Evolutionary conservation across 1,140 invertebrate genomes (phyloP).

Genomic region (Matsumurasca onukii): DNA sequence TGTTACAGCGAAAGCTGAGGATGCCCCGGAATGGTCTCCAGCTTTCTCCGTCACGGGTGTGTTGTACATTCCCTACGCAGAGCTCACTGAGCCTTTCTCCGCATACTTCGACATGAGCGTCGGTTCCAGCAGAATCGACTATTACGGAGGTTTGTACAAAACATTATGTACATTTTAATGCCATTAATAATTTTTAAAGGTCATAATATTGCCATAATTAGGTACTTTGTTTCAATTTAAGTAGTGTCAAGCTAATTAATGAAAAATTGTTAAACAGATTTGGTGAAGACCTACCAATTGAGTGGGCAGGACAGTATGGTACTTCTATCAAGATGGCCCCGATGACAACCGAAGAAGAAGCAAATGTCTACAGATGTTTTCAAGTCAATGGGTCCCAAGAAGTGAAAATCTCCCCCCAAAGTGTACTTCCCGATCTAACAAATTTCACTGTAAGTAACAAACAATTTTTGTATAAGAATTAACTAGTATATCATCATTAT

Average conservation of each 20-base stretch:
- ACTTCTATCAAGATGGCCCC: conserved; percentile 82
- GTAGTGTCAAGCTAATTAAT: too few relatives aligned
- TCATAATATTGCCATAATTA: too few relatives aligned
- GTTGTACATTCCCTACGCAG: conserved; percentile 88
- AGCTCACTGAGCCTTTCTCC: conserved; percentile 85
- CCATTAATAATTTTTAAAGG: conserved; percentile 14
- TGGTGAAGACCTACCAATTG: conserved; percentile 87
- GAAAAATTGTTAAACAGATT: conserved; percentile 51
- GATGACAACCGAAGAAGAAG: conserved; percentile 70
- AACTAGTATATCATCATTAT: neutral
- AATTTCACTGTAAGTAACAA: conserved; percentile 64
- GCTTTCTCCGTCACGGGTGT: conserved; percentile 73
- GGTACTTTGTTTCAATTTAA: too few relatives aligned
- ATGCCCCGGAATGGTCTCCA: conserved; percentile 62
- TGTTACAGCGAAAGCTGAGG: too few relatives aligned
- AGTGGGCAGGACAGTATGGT: conserved; percentile 63
- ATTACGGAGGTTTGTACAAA: conserved; percentile 75
- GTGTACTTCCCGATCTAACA: conserved; percentile 78
- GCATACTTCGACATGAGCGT: conserved; percentile 79
- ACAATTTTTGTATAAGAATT: neutral
- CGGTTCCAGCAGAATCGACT: conserved; percentile 85
- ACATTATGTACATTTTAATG: conserved; percentile 3
- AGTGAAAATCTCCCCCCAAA: conserved; percentile 65
- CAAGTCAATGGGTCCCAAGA: conserved; percentile 77
- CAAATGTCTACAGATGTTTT: conserved; percentile 78